Percentiles rank a stretch among this genome's conserved stretches.
Evolutionary conservation across 1,140 invertebrate species (phyloP).

Genomic region (Wasmannia auropunctata): DNA sequence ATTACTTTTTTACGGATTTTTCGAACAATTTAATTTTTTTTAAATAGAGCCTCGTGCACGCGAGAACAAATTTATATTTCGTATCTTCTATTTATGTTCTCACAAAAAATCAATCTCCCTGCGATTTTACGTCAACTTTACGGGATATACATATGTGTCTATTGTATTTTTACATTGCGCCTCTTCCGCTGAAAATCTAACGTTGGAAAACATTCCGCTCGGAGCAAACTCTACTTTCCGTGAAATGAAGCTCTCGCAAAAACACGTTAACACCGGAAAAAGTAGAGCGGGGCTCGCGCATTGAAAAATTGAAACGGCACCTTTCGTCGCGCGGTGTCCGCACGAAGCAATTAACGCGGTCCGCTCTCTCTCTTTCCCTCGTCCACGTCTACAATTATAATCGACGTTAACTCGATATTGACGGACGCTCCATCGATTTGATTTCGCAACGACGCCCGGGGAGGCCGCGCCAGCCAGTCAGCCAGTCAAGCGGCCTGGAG

Average conservation of each 20-base stretch:
- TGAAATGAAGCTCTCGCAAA: conserved; percentile 6
- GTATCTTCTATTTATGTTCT: conserved; percentile 11
- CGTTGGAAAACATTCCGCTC: conserved; percentile 9
- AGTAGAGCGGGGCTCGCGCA: conserved; percentile 5
- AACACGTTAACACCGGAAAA: conserved; percentile 16
- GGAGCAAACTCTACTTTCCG: not conserved
- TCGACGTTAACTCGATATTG: conserved; percentile 57
- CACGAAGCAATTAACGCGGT: conserved; percentile 37
- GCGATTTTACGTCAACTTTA: conserved; percentile 1
- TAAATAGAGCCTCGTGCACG: not conserved
- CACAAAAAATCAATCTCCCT: not conserved
- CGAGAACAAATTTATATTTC: not conserved
- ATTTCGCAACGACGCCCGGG: conserved; percentile 42
- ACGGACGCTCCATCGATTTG: conserved; percentile 51
- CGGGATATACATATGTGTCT: not conserved
- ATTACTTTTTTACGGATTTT: not conserved
- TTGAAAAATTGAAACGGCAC: conserved; percentile 32
- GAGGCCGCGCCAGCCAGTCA: conserved; percentile 1
- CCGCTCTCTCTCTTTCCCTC: not conserved
- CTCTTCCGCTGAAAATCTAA: not conserved
- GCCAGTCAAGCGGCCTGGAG: not conserved
- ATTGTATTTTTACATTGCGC: conserved; percentile 18
- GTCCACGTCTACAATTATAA: conserved; percentile 46
- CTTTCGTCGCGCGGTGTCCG: conserved; percentile 7
- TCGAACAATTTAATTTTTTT: conserved; percentile 37